Evolutionary conservation across 2,797 vertebrate genomes (phyloP), one percentile per base, ranked within the genome.

Genomic region (Delichon dasypus): DNA sequence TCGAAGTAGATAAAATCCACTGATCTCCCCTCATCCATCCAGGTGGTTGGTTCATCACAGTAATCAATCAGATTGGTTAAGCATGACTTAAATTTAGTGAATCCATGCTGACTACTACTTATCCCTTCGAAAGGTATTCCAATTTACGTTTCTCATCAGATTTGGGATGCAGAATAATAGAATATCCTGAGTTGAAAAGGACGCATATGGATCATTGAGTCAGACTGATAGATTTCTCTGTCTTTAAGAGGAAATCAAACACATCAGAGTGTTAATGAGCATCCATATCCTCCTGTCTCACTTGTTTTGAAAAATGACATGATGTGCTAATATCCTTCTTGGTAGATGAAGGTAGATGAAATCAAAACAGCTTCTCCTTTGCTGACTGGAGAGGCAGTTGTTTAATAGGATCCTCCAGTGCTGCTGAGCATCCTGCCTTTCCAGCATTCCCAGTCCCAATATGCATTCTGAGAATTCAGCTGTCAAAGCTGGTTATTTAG

Each of bases 261-360:
- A 77, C 54, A 51, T 92, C n/a, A 60, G 71, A 70, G 72, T 84
- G 72, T 80, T 94, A 92, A 89, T 92, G 85, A 95, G 51, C 58
- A 58, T 77, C 79, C 58, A 14, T 57, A 53, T 84, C 89, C 47
- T 90, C 32, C 45, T 57, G 16, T 87, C 77, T 79, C 87, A 70
- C 61, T 74, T 94, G 44, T 88, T 84, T 85, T 92, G 75, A 88
- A 85, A 73, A 90, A 64, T 47, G 6, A 72, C 29, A 40, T 58
- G 58, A 85, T 78, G 51, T 94, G 85, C 58, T 94, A 92, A 93
- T 89, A 83, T 14, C 25, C 38, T 78, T 96, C 81, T 74, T 79
- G 71, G 40, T 72, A 58, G 50, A 53, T 85, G 81, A 89, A 85
- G 26, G 68, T 29, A 88, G 53, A 51, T 76, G 32, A 90, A 81